Percentiles rank a stretch among this genome's conserved stretches.
phyloP scores from a whole-genome alignment of 2,888 invertebrate species.

The Dermolepida albohirtum region DNA sequence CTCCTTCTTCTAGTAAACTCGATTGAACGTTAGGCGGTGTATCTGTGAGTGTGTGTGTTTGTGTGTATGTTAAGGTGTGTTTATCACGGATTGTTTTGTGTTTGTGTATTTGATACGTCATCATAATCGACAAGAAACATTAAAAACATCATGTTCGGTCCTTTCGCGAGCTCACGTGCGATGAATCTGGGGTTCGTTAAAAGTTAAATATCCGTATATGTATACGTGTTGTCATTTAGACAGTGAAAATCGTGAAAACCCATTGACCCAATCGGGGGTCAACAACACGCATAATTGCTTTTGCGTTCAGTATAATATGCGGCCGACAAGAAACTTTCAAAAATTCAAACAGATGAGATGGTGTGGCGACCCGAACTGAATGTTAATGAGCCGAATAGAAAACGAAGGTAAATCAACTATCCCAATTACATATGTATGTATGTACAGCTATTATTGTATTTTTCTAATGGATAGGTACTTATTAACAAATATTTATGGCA shows the following conservation, averaged over 20 bases:
- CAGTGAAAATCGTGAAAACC: constrained; percentile 32
- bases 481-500: too few relatives aligned
- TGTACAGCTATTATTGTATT: too few relatives aligned
- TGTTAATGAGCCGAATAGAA: too few relatives aligned
- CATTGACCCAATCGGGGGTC: constrained; percentile 35
- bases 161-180: too few relatives aligned
- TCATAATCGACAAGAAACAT: too few relatives aligned
- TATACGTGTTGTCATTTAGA: background rate
- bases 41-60: constrained; percentile 2
- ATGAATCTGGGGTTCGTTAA: too few relatives aligned
- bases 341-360: constrained; percentile 6
- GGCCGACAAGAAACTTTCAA: constrained; percentile 8
- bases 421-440: too few relatives aligned
- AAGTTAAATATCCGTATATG: too few relatives aligned
- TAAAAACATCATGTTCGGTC: too few relatives aligned
- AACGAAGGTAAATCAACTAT: too few relatives aligned
- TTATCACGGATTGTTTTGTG: background rate
- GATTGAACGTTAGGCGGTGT: background rate
- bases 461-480: too few relatives aligned
- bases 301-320: constrained; percentile 6
- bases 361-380: too few relatives aligned
- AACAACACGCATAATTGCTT: constrained; percentile 20
- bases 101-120: background rate
- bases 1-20: constrained; percentile 1
- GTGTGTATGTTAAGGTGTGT: constrained; percentile 5